phyloP scores from a whole-genome alignment of 1,140 invertebrate genomes.

The Contarinia nasturtii region DNA sequence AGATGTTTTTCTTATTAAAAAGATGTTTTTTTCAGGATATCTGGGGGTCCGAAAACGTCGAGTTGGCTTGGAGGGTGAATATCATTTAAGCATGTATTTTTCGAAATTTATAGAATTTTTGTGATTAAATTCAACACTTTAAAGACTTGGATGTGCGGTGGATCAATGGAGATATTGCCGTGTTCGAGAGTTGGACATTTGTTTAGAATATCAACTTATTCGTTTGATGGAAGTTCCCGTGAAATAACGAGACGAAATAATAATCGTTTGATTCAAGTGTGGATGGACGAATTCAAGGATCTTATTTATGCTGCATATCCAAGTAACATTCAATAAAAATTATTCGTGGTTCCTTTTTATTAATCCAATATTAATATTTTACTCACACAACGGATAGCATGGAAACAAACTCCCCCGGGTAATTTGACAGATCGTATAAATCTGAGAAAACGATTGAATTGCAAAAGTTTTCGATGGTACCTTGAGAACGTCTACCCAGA shows the following conservation, averaged over 20 bases:
- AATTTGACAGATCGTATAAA: slow-evolving; percentile 52
- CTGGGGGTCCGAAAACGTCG: slow-evolving; percentile 93
- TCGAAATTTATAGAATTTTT: no score
- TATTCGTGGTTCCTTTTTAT: neutral
- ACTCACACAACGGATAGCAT: slow-evolving; percentile 19
- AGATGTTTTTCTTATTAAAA: slow-evolving; percentile 6
- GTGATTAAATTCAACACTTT: no score
- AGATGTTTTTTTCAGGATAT: slow-evolving; percentile 25
- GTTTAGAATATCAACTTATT: slow-evolving; percentile 85
- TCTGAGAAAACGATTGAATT: slow-evolving; percentile 59
- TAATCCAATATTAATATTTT: neutral
- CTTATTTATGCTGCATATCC: slow-evolving; percentile 75
- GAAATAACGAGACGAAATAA: slow-evolving; percentile 78
- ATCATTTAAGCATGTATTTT: slow-evolving; percentile 8
- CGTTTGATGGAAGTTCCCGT: slow-evolving; percentile 70
- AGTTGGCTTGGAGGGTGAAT: slow-evolving; percentile 92
- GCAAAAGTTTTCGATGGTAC: slow-evolving; percentile 89
- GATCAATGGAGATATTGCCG: slow-evolving; percentile 79
- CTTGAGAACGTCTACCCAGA: slow-evolving; percentile 83
- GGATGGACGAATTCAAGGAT: slow-evolving; percentile 88
- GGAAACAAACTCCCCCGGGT: slow-evolving; percentile 66
- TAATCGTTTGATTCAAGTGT: slow-evolving; percentile 70
- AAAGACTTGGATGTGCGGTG: slow-evolving; percentile 97
- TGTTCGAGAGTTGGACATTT: slow-evolving; percentile 96
- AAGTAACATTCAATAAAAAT: neutral